Evolutionary conservation across 1,140 invertebrate genomes (phyloP).

Genomic region (Ostrea edulis): DNA sequence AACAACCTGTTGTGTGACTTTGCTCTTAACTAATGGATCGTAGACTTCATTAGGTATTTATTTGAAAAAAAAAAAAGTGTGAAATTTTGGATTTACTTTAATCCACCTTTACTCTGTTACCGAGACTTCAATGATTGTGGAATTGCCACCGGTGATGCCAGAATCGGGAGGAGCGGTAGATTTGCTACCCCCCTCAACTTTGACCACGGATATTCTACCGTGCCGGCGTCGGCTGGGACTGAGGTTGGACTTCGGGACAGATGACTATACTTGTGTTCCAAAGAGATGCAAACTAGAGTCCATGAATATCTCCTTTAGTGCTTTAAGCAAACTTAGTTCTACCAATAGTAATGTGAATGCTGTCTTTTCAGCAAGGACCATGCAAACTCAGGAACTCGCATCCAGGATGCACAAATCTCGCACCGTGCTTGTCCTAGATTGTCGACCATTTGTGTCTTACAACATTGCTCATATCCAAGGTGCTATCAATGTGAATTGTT

Average conservation of each 20-base stretch:
- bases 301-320: constrained; percentile 61
- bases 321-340: constrained; percentile 50
- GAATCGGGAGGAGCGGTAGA: constrained; percentile 73
- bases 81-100: not conserved
- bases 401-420: constrained; percentile 66
- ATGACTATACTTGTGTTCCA: constrained; percentile 59
- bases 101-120: not conserved
- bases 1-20: constrained; percentile 26
- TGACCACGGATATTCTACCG: constrained; percentile 57
- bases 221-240: constrained; percentile 64
- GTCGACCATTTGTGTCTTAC: constrained; percentile 87
- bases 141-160: constrained; percentile 64
- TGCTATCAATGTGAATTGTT: constrained; percentile 88
- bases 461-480: constrained; percentile 87
- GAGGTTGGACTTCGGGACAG: constrained; percentile 61
- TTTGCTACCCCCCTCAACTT: constrained; percentile 63
- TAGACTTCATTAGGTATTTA: not conserved
- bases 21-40: not conserved
- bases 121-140: constrained; percentile 25
- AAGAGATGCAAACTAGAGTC: constrained; percentile 72
- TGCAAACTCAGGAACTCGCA: constrained; percentile 68
- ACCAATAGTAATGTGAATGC: constrained; percentile 44
- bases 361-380: constrained; percentile 59
- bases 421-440: constrained; percentile 84
- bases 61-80: not conserved